Base-by-base conservation (phyloP, 2,113 vertebrate species). In the Oreochromis tanganicae region DNA sequence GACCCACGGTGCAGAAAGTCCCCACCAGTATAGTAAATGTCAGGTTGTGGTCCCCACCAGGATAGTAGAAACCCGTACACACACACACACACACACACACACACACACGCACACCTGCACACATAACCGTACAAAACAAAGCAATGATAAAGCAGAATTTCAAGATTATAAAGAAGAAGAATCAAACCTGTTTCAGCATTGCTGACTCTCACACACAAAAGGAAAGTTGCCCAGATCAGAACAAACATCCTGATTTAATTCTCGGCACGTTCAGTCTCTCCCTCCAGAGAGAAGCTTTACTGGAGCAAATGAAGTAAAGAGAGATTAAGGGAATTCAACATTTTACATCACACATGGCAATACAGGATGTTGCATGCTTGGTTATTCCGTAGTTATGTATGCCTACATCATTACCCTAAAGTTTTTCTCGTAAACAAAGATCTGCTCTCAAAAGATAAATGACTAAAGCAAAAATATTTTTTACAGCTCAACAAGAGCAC, bases 201-300 rank as follows among this genome's bases (percentile, higher is more conserved):
- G 14, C 10, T 56, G 82, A 4, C 24, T 34, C 24, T 55, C 75
- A 85, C 11, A 24, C 16, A 68, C 46, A 68, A 78, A 34, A 92
- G 36, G 85, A 93, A n/a, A 81, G 66, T 12, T 1, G 1, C 50
- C 88, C 84, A 92, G 63, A 89, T 48, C 79, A 93, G 85, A 87
- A 85, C 52, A 54, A 89, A 68, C 93, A 93, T 95, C 73, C 43
- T 91, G 75, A 59, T 41, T 9, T 54, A 24, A 2, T 81, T 12
- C 3, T 29, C 36, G 3, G 19, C 12, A 43, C 10, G 3, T 24
- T 73, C 59, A 4, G 54, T 43, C 2, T 86, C 17, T 71, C 8
- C 27, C 41, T 86, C 14, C 55, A 9, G 54, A 11, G 29, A 56
- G 7, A 46, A 80, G 54, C 27, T 29, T 81, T 6, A 46, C 16